Percentiles rank a stretch among this genome's conserved stretches.
Evolutionary conservation across 2,888 invertebrate species (phyloP).

Genomic region (Sesia bembeciformis): DNA sequence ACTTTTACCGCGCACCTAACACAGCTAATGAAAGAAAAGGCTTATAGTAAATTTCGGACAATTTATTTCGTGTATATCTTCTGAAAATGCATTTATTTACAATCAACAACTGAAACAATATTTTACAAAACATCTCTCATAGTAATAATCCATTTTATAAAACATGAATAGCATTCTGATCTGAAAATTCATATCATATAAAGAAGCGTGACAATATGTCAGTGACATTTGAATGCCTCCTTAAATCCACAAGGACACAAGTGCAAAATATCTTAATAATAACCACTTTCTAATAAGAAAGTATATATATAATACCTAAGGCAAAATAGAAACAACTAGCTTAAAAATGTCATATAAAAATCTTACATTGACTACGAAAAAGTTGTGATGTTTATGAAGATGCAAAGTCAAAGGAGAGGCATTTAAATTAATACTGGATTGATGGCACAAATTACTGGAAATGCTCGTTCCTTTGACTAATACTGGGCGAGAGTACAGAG

Average conservation of each 20-base stretch:
- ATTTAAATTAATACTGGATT: conserved; percentile 65
- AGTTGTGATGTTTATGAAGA: conserved; percentile 67
- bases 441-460: conserved; percentile 66
- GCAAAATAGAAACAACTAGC: conserved; percentile 70
- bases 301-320: conserved; percentile 63
- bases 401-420: conserved; percentile 60
- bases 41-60: conserved; percentile 59
- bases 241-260: conserved; percentile 74
- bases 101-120: conserved; percentile 68
- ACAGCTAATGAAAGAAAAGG: conserved; percentile 54
- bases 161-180: conserved; percentile 56
- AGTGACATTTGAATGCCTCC: conserved; percentile 44
- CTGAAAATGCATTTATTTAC: conserved; percentile 73
- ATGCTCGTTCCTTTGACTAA: conserved; percentile 66
- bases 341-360: conserved; percentile 65
- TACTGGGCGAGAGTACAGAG: conserved; percentile 63
- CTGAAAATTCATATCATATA: conserved; percentile 39
- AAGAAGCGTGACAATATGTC: conserved; percentile 67
- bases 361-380: conserved; percentile 69
- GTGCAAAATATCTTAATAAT: conserved; percentile 64
- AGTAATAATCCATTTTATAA: conserved; percentile 41
- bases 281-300: conserved; percentile 69
- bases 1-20: conserved; percentile 35
- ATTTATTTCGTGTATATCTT: conserved; percentile 69
- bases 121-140: conserved; percentile 54